These are phyloP conservation scores for Aramus guarauna DNA, from an alignment of 2,113 vertebrate genomes.

Conservation along the genomic window DNA sequence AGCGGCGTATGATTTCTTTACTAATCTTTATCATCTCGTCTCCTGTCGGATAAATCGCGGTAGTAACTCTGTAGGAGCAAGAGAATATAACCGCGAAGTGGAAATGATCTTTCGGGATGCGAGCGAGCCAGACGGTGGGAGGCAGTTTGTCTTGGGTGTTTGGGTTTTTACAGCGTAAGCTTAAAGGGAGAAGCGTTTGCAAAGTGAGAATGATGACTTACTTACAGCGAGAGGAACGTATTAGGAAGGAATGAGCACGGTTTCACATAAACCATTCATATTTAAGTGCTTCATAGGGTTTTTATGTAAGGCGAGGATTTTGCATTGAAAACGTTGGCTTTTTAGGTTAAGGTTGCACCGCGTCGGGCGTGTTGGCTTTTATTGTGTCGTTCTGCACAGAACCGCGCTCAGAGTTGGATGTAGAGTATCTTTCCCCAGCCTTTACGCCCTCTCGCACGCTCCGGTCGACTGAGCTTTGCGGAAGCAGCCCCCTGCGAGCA, in stretches of 20 bases:
- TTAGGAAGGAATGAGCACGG: rapidly evolving
- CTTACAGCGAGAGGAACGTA: rapidly evolving
- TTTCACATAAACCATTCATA: rapidly evolving
- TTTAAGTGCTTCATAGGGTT: rapidly evolving
- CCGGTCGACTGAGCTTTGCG: rapidly evolving
- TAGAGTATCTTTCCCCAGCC: rapidly evolving
- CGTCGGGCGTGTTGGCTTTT: rapidly evolving
- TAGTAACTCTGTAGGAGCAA: not conserved
- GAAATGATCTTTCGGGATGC: not conserved
- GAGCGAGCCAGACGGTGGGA: not conserved
- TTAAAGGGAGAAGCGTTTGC: not conserved
- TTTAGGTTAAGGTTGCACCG: too few species aligned
- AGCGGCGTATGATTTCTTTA: rapidly evolving
- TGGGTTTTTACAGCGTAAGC: not conserved
- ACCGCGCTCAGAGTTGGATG: rapidly evolving
- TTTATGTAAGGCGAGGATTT: rapidly evolving
- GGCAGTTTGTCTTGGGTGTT: too few species aligned
- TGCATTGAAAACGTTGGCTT: not conserved
- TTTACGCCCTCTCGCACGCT: rapidly evolving
- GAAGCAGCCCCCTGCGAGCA: too few species aligned
- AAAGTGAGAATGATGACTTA: rapidly evolving
- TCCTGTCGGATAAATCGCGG: rapidly evolving
- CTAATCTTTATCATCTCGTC: rapidly evolving
- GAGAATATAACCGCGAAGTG: rapidly evolving
- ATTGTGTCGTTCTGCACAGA: rapidly evolving